Percentiles rank a stretch among this genome's conserved stretches.
phyloP scores from a whole-genome alignment of 2,113 vertebrate species.

The Opisthocomus hoazin region DNA sequence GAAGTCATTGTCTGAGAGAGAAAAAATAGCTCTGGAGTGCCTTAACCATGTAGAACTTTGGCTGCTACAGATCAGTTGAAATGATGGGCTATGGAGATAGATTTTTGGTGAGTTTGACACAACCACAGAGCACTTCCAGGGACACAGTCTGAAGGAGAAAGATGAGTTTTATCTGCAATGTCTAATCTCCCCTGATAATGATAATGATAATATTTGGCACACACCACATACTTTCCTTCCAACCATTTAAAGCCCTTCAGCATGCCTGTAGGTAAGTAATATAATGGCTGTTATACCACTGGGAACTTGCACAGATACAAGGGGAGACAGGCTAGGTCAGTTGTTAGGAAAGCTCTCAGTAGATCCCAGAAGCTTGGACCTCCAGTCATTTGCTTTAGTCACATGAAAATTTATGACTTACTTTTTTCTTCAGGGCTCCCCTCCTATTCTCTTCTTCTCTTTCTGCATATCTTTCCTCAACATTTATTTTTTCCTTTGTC shows the following conservation, averaged over 20 bases:
- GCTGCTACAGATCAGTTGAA: neutral
- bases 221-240: neutral
- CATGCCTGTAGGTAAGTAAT: neutral
- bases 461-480: neutral
- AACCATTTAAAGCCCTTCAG: neutral
- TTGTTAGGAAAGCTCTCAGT: neutral
- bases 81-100: neutral
- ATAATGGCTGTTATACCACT: neutral
- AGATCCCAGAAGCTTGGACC: neutral
- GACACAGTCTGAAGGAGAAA: neutral
- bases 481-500: neutral
- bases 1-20: neutral
- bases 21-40: neutral
- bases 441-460: neutral
- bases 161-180: neutral
- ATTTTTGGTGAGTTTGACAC: neutral
- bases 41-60: neutral
- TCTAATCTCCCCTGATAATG: neutral
- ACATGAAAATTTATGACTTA: neutral
- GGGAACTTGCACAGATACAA: neutral
- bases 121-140: neutral
- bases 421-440: neutral
- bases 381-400: neutral
- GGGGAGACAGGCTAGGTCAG: neutral
- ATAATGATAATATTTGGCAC: neutral